Evolutionary conservation across 2,113 vertebrate species (phyloP).

Genomic region (Crotalus helleri): DNA sequence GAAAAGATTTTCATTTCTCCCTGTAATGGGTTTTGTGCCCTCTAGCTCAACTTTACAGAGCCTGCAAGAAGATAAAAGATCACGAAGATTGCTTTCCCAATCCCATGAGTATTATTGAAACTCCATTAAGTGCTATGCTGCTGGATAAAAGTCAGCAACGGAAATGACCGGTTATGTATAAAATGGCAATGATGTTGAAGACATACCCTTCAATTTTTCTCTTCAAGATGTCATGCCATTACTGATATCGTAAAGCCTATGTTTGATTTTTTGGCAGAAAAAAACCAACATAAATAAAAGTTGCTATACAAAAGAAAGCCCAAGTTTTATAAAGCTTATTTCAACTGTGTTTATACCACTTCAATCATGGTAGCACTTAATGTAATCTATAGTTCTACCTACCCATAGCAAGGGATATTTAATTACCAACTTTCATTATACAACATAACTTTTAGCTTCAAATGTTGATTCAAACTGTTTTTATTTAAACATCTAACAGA

Average conservation of each 20-base stretch:
- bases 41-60: background rate
- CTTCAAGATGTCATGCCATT: background rate
- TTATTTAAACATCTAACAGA: background rate
- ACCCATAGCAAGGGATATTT: too few relatives aligned
- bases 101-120: background rate
- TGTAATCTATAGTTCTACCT: background rate
- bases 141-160: background rate
- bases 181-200: background rate
- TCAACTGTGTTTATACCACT: background rate
- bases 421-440: background rate
- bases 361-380: background rate
- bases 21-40: background rate
- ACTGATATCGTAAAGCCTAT: background rate
- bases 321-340: background rate
- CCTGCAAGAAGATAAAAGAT: background rate
- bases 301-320: background rate
- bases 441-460: background rate
- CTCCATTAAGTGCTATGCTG: background rate
- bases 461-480: background rate
- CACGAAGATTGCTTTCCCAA: background rate
- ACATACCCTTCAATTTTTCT: background rate
- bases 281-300: background rate
- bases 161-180: background rate
- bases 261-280: background rate
- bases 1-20: background rate